Base-by-base conservation (phyloP, 1,140 invertebrate species). In the Papilio polyxenes region DNA sequence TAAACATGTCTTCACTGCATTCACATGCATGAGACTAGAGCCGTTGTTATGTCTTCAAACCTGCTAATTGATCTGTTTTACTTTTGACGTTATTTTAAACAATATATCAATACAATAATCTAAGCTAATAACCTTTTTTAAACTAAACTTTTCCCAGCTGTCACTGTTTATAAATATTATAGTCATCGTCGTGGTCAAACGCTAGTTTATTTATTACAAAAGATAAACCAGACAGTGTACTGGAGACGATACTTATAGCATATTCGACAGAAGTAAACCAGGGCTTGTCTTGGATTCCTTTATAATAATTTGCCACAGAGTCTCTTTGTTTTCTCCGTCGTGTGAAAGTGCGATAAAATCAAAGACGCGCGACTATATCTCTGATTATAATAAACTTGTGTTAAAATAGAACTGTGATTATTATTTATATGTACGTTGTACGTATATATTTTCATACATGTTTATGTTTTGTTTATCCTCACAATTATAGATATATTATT, bases 1-100 rank as follows among this genome's bases (percentile, higher is more conserved):
- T 11, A 79, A 77, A 72, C 69, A 59, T 80, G 72, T 80, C 79
- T 80, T 74, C 75, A 40, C 17, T 59, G 17, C n/a, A 80, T 75
- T 82, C 82, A 83, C 78, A 83, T 80, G 40, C 65, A 20, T 76
- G 48, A 9, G n/a, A 37, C 65, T 31, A 3, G 31, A 15, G 31
- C 23, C 11, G 31, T 37, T 69, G 65, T 15, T 37, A 23, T 37
- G 11, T 3, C 65, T 37, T 37, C 13, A 31, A 69, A 10, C 37
- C 0, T 37, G 31, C 17, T 20, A 23, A 4, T 44, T 6, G 40
- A 6, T 62, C 23, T 20, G n/a, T 62, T 69, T 69, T 37, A 37
- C 23, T 11, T 7, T 65, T n/a, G 0, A 59, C 6, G 56, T 59
- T 59, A n/a, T 17, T 59, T 59, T n/a, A n/a, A 59, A 3, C 17